A percentile compares a stretch with the other conserved stretches of the same genome.
These are phyloP conservation scores for Gymnoscopelus braueri DNA, from an alignment of 2,797 vertebrate species.

Conservation along the genomic window DNA sequence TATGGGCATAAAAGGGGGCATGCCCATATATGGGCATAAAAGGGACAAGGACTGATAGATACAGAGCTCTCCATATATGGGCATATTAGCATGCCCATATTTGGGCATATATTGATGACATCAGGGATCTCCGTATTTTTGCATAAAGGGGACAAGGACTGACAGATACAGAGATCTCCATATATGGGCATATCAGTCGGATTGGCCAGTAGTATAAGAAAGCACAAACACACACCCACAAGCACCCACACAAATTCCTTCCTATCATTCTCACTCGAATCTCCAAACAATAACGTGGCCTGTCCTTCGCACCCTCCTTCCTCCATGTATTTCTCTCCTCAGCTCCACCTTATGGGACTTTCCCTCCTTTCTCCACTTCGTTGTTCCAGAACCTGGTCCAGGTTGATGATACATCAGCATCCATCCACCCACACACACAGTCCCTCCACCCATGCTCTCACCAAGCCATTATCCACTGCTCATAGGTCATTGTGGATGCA, in stretches of 20 bases:
- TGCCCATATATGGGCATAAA: no score
- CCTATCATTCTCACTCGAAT: constrained; percentile 23
- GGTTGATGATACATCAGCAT: constrained; percentile 49
- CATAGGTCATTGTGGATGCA: neutral
- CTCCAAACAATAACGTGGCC: constrained; percentile 61
- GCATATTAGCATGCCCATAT: no score
- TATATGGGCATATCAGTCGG: no score
- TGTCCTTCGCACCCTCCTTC: constrained; percentile 54
- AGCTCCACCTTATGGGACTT: constrained; percentile 62
- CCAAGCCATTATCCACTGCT: neutral
- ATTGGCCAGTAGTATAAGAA: neutral
- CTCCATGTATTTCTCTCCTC: constrained; percentile 44
- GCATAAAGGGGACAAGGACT: no score
- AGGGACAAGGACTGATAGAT: no score
- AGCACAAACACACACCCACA: constrained; percentile 6
- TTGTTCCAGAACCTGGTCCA: constrained; percentile 3
- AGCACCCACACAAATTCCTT: constrained; percentile 5
- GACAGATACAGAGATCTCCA: no score
- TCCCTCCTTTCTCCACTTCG: constrained; percentile 14
- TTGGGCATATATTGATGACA: no score
- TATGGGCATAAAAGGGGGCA: no score
- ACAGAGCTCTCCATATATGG: no score
- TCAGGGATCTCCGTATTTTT: no score
- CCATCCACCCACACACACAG: constrained; percentile 39
- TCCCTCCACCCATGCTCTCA: constrained; percentile 19